Base-by-base conservation (phyloP, 2,888 invertebrate species). In the Prosopocoilus inquinatus region DNA sequence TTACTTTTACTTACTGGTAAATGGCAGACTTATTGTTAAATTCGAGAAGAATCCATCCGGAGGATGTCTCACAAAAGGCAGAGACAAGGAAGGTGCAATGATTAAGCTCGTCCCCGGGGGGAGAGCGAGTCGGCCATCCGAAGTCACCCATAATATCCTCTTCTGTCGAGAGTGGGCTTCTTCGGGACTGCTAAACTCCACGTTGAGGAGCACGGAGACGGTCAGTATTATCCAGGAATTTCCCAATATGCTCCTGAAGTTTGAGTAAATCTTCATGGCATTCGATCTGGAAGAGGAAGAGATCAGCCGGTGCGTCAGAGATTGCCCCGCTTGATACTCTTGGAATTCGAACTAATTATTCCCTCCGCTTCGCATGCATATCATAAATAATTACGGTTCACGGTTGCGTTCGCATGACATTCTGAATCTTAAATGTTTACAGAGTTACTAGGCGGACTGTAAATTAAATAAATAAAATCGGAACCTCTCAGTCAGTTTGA, bases 21-120 rank as follows among this genome's bases (percentile, higher is more conserved):
- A 88, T 12, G 92, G 92, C 67, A 92, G 84, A 76, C 89, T 90
- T 69, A 92, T 84, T 16, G 91, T 88, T 79, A 92, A 81, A 73
- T 92, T 92, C 50, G 91, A 90, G 65, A 90, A 82, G 75, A 92
- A 92, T 49, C 92, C 92, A 69, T 89, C 87, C 0, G 91, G 91
- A 7, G 92, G 92, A 79, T 92, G 89, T 66, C 92, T 80, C 2
- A 92, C 90, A 68, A 92, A 86, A 8, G 92, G 92, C 80, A 92
- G 79, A 3, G 91, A 87, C 43, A 92, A 75, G 3, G 92, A 90
- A 8, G 92, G 92, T 2, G 90, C 85, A 64, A 92, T 88, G 20
- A 88, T 83, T 77, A 93, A 81, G 2, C 88, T 81, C 0, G 92
- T 91, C 41, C 91, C 91, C 0, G 92, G 93, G 1, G 93, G 93